Evolutionary conservation across 2,113 vertebrate species (phyloP).

Genomic region (Gallinago jamesoni): DNA sequence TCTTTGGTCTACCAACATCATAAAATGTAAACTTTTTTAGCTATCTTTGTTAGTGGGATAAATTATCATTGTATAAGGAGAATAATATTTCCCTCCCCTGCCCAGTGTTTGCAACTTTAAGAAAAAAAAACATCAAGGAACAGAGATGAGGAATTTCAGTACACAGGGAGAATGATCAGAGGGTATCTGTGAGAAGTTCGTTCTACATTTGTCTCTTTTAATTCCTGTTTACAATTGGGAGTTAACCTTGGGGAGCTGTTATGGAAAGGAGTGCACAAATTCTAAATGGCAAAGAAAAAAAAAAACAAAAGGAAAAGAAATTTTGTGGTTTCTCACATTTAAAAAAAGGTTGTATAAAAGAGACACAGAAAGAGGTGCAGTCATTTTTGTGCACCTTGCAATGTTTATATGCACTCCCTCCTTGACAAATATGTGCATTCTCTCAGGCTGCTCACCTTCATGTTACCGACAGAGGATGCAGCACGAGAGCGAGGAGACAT

Average conservation of each 20-base stretch:
- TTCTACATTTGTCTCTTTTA: neutral
- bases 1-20: neutral
- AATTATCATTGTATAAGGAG: neutral
- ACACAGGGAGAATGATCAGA: neutral
- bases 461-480: neutral
- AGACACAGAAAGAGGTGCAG: neutral
- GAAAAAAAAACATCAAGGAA: neutral
- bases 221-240: neutral
- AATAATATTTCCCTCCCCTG: neutral
- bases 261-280: neutral
- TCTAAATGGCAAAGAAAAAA: neutral
- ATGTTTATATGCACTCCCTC: neutral
- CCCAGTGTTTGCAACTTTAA: neutral
- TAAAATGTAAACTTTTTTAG: neutral
- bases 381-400: neutral
- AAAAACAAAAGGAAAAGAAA: neutral
- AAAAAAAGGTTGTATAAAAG: neutral
- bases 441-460: neutral
- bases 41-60: neutral
- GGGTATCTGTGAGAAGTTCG: neutral
- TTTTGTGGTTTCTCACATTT: neutral
- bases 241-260: neutral
- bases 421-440: neutral
- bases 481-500: accelerated
- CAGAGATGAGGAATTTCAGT: neutral